Evolutionary conservation across 2,113 vertebrate species (phyloP).

Genomic region (Rhagologus leucostigma): DNA sequence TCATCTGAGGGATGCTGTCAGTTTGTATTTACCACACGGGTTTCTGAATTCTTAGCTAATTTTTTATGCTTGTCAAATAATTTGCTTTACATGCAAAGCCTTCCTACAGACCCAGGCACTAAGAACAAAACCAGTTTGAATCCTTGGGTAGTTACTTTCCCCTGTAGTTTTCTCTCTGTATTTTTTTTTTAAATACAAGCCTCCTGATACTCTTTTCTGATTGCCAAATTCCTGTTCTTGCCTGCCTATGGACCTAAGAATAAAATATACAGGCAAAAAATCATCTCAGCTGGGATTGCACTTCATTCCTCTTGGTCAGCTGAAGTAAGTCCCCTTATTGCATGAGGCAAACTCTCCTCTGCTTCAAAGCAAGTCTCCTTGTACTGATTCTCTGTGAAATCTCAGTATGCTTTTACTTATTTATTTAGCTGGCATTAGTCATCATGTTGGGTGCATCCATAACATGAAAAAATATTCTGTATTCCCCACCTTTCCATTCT

Average conservation of each 20-base stretch:
- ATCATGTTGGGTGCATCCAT: background rate
- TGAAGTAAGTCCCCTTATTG: background rate
- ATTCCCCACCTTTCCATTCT: background rate
- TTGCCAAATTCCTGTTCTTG: background rate
- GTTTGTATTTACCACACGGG: conserved; percentile 10
- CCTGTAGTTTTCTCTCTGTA: background rate
- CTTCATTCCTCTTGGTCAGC: background rate
- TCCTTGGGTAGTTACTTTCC: background rate
- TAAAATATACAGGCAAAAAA: background rate
- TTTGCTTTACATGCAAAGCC: background rate
- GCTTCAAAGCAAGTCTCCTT: background rate
- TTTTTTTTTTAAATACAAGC: background rate
- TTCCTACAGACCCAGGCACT: background rate
- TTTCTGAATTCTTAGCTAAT: background rate
- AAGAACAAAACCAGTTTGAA: background rate
- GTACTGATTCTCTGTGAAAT: background rate
- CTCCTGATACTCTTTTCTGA: background rate
- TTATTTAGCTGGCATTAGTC: background rate
- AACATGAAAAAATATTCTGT: background rate
- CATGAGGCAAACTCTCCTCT: background rate
- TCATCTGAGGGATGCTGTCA: background rate
- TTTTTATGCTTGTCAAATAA: conserved; percentile 27
- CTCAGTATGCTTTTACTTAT: background rate
- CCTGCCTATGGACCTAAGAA: background rate
- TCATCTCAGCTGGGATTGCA: background rate